These are phyloP conservation scores for Cranoglanis bouderius DNA, from an alignment of 2,113 vertebrate genomes.

Conservation along the genomic window DNA sequence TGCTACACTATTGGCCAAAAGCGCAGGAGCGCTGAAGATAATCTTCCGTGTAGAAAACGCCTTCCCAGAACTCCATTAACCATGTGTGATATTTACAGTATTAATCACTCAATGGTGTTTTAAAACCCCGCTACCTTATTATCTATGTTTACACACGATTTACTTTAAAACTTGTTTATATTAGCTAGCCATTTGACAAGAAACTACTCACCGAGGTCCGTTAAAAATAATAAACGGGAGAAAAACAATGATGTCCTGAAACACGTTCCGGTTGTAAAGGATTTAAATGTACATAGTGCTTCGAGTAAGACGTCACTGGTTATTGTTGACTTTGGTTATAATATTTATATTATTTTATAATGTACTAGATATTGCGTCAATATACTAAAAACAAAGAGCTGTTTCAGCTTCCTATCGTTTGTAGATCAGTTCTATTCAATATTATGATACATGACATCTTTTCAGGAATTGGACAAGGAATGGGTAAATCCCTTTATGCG, in stretches of 20 bases:
- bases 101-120: background rate
- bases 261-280: background rate
- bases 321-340: background rate
- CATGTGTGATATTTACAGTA: background rate
- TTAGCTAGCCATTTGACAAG: background rate
- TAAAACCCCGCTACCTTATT: too few relatives aligned
- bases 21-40: background rate
- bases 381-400: too few relatives aligned
- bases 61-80: background rate
- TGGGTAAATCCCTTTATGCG: too few relatives aligned
- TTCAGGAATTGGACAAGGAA: too few relatives aligned
- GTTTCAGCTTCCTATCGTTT: constrained; percentile 1
- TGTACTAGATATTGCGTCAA: too few relatives aligned
- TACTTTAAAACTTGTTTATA: background rate
- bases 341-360: background rate
- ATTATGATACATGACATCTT: too few relatives aligned
- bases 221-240: background rate
- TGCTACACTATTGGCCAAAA: background rate
- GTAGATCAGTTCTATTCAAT: too few relatives aligned
- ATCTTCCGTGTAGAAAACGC: background rate
- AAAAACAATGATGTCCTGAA: background rate
- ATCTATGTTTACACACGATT: background rate
- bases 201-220: background rate
- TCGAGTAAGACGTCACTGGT: background rate
- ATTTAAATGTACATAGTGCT: too few relatives aligned